phyloP scores from a whole-genome alignment of 1,140 invertebrate genomes.

The Polyergus mexicanus region DNA sequence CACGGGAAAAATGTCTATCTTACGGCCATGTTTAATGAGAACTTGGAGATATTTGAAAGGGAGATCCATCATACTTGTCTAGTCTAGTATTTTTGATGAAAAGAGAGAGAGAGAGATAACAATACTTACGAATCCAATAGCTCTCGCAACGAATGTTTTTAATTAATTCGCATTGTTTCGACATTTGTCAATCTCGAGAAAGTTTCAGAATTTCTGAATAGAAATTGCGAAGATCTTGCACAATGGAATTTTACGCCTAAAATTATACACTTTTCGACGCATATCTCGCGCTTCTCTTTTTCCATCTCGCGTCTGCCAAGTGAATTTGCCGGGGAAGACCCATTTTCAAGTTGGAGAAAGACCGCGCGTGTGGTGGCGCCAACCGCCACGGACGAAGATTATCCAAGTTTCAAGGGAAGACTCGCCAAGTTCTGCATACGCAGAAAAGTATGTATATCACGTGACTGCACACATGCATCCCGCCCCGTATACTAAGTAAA shows the following conservation, averaged over 20 bases:
- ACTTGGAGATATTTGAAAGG: slow-evolving; percentile 23
- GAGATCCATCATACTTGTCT: not conserved
- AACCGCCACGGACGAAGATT: slow-evolving; percentile 49
- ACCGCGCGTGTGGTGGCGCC: slow-evolving; percentile 35
- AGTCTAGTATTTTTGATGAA: not conserved
- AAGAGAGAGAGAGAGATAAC: not conserved
- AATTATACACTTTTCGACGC: not conserved
- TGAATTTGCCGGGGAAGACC: slow-evolving; percentile 50
- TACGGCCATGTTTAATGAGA: not conserved
- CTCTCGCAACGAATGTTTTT: not conserved
- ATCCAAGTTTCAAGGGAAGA: slow-evolving; percentile 53
- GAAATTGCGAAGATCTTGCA: not conserved
- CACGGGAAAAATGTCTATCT: slow-evolving; percentile 31
- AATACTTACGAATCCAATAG: slow-evolving; percentile 2
- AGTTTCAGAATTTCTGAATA: not conserved
- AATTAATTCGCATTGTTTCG: slow-evolving; percentile 44
- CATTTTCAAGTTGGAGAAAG: slow-evolving; percentile 58
- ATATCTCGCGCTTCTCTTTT: slow-evolving; percentile 49
- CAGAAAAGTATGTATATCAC: slow-evolving; percentile 28
- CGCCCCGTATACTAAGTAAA: slow-evolving; percentile 30
- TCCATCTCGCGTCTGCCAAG: slow-evolving; percentile 37
- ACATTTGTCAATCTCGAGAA: not conserved
- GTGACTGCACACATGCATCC: slow-evolving; percentile 18
- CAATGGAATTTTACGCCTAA: slow-evolving; percentile 23
- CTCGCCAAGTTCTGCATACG: slow-evolving; percentile 58